Conservation (phyloP, 2,797 vertebrate species). For the Manis pentadactyla region DNA sequence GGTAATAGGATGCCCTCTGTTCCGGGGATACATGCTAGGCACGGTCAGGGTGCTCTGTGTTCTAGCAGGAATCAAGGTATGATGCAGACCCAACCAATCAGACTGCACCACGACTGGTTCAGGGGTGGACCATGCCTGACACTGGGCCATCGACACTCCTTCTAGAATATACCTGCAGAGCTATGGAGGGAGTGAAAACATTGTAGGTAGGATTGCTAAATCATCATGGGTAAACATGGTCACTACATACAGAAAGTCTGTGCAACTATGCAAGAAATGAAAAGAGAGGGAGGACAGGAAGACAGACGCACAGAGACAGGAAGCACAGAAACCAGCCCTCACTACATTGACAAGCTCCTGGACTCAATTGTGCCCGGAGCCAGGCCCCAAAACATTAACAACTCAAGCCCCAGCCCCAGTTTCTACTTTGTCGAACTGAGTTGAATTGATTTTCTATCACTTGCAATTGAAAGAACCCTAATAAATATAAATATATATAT, state of each 20-base stretch:
- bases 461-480: not conserved
- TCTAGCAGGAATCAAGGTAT: not conserved
- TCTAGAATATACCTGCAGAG: not conserved
- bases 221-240: not conserved
- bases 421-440: not conserved
- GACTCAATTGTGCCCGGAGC: not conserved
- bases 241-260: not conserved
- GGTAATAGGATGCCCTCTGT: not conserved
- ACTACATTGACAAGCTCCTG: not conserved
- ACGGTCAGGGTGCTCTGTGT: too few species aligned
- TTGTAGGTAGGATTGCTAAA: not conserved
- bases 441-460: not conserved
- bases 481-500: not conserved
- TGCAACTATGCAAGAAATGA: not conserved
- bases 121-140: not conserved
- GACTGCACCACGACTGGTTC: not conserved
- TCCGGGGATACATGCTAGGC: not conserved
- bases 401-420: not conserved
- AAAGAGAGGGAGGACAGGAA: rapidly evolving
- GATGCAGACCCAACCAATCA: not conserved
- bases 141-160: not conserved
- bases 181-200: not conserved
- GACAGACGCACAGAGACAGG: not conserved
- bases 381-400: not conserved
- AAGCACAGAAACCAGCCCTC: not conserved